A percentile compares a stretch with the other conserved stretches of the same genome.
phyloP scores from a whole-genome alignment of 2,113 vertebrate genomes.

The Atrichornis clamosus region DNA sequence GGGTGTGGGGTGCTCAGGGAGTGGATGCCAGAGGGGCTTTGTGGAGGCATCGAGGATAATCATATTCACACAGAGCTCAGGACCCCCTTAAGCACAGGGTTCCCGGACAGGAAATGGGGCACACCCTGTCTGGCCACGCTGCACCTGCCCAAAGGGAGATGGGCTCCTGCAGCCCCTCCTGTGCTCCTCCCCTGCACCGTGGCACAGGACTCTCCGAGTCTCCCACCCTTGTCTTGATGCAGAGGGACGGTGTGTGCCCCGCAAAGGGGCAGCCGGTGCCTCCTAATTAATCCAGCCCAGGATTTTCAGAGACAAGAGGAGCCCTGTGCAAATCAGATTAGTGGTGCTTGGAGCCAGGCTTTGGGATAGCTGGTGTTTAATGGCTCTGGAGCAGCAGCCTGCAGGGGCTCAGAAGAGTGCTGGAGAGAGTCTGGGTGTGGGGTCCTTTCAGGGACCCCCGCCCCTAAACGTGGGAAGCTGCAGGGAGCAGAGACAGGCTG shows the following conservation, averaged over 20 bases:
- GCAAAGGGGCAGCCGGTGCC: background rate
- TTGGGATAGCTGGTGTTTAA: background rate
- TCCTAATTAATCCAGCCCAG: background rate
- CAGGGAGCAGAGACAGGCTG: background rate
- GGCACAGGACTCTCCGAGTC: background rate
- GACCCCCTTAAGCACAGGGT: background rate
- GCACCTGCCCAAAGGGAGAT: background rate
- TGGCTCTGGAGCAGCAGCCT: background rate
- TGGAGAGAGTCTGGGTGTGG: background rate
- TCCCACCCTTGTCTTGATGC: background rate
- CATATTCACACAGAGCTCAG: background rate
- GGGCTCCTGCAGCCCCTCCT: background rate
- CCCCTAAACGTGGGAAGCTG: background rate
- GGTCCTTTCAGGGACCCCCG: background rate
- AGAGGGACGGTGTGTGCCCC: background rate
- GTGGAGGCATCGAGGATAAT: rapidly evolving
- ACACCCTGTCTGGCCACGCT: background rate
- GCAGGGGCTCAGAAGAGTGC: rapidly evolving
- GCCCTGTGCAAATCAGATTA: background rate
- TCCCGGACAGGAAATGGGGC: background rate
- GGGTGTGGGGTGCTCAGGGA: background rate
- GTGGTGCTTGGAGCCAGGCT: background rate
- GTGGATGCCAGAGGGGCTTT: background rate
- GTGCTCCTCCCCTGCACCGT: background rate
- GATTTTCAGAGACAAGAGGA: background rate